phyloP scores from a whole-genome alignment of 2,797 vertebrate genomes.

The Myotis daubentonii region DNA sequence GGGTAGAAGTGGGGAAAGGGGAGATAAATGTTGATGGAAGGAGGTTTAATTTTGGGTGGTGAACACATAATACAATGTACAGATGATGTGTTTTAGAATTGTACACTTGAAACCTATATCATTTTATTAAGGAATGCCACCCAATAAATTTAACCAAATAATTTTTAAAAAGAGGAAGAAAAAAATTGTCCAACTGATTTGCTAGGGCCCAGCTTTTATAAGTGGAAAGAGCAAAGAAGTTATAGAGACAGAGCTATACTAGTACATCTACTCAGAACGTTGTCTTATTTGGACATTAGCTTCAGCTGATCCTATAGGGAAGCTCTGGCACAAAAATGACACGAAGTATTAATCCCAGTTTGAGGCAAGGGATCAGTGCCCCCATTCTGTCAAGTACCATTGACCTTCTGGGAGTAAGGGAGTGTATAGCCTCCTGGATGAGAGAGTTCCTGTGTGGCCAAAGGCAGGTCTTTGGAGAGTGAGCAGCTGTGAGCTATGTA shows the following conservation, averaged over 20 bases:
- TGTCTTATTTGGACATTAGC: not conserved
- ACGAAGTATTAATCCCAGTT: not conserved
- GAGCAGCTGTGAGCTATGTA: not conserved
- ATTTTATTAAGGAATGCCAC: not conserved
- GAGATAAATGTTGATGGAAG: not conserved
- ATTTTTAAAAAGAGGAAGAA: not conserved
- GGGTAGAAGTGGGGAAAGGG: not conserved
- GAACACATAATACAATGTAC: not conserved
- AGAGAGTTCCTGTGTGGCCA: not conserved
- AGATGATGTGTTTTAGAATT: not conserved
- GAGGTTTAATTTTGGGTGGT: not conserved
- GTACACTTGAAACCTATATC: not conserved
- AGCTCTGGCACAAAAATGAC: not conserved
- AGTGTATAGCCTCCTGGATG: not conserved
- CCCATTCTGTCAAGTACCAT: not conserved
- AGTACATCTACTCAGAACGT: not conserved
- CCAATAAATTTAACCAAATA: not conserved
- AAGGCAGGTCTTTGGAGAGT: not conserved
- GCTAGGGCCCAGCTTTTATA: not conserved
- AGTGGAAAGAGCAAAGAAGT: not conserved
- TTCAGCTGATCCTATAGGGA: not conserved
- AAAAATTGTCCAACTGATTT: not conserved
- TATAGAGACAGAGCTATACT: not conserved
- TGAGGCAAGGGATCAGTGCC: not conserved
- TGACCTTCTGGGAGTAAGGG: not conserved